Evolutionary conservation across 1,140 invertebrate genomes (phyloP), one percentile per base, ranked within the genome.

Genomic region (Tetragnatha versicolor): DNA sequence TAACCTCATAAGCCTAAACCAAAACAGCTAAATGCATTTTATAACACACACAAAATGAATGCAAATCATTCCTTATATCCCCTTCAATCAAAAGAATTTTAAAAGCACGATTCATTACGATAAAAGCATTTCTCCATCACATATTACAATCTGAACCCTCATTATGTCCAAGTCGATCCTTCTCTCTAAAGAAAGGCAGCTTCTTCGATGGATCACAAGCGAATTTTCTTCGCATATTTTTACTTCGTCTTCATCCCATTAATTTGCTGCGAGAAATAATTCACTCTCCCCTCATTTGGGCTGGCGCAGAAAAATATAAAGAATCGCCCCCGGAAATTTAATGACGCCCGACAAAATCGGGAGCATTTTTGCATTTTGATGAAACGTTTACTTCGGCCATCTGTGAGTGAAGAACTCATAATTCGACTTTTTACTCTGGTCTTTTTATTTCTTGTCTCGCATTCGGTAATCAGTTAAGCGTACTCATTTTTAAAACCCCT

Each of bases 351-450:
- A 65, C 58, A 55, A 51, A 65, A 66, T 49, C 42, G n/a, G n/a
- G n/a, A 27, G n/a, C 60, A 77, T 66, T 77, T 77, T 65, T 66
- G 61, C 60, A 65, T 63, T 75, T 77, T 77, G 73, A 77, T 77
- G 39, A 47, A 63, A 65, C 73, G 73, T 49, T 77, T 47, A 53
- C 20, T 66, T 42, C 58, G 55, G n/a, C 42, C 73, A 77, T 65
- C 73, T 65, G 61, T 29, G 37, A 77, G 47, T 51, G 33, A 77
- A 77, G 73, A 77, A 77, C 73, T 77, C 73, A 53, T 77, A 66
- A 77, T 77, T 51, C n/a, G 9, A 29, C 33, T 65, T 63, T 75
- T 75, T 75, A 25, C 25, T 31, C 45, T 65, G 27, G n/a, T 77
- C 37, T 75, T 75, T 75, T 77, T 37, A 45, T 77, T 49, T 25